Evolutionary conservation across 2,888 invertebrate species (phyloP), one percentile per base, ranked within the genome.

Genomic region (Hecatera dysodea): DNA sequence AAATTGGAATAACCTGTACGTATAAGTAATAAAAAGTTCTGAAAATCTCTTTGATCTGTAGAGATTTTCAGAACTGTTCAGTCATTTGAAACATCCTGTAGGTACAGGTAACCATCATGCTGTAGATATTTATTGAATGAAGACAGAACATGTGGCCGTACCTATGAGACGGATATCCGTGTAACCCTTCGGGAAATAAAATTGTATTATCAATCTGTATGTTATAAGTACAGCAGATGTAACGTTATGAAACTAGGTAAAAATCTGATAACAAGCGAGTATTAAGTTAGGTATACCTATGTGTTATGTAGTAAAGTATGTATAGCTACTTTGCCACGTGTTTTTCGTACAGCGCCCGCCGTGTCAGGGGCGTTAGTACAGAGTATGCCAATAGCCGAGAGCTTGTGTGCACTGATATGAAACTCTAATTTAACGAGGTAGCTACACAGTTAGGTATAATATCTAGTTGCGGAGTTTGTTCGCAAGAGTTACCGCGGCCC

Each of bases 301-400:
- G 24, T 44, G 17, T 42, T 39, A 22, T 36, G 36, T 22, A 39
- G 19, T 36, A 44, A 72, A 78, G 76, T 82, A 79, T 75, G 67
- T 80, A 76, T 82, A 83, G 11, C 17, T 65, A 55, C 33, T 50
- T 17, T n/a, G 22, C 39, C 61, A 79, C 79, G 67, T 67, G 76
- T 53, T 67, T 73, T 79, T 79, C 74, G 66, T 56, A 19, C 46
- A 36, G 33, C 52, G 33, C 42, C 36, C 44, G 56, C 27, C 29
- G 66, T 59, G 79, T 67, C 72, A 78, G 72, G 59, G 75, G 80
- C 85, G 48, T 57, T 29, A 9, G 36, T 66, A 48, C 66, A 22
- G 75, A 42, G 50, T 78, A 75, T 78, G 81, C 81, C 80, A 82
- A 86, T 84, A 85, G 67, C 78, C 80, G 75, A 87, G 77, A 78